Base-by-base conservation (phyloP, 2,888 invertebrate species). In the Tipula lateralis region DNA sequence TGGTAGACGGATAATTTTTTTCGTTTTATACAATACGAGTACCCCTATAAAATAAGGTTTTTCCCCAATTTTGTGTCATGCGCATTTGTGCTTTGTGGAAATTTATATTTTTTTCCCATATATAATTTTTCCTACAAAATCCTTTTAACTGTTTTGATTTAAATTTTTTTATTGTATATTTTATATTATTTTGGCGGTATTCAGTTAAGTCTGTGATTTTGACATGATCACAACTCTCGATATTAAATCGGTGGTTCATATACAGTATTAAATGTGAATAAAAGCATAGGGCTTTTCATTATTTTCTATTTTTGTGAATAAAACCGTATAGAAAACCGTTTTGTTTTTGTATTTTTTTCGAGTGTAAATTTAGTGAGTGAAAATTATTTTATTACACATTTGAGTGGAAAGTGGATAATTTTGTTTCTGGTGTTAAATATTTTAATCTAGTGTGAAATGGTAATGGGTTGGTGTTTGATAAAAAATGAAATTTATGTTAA, bases 81-180 rank as follows among this genome's bases (percentile, higher is more conserved):
- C 66, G 66, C 66, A 66, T 24, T 24, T 66, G n/a, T 19, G 24
- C 13, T 24, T 44, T 19, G 66, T 24, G 66, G 24, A 66, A 24
- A 24, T 24, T 24, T 66, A 3, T 24, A 24, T 24, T 66, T 66
- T 66, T 19, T 66, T n/a, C n/a, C 66, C 66, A 1, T 24, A 44
- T 39, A 24, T 36, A 36, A 36, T 36, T 36, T 36, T 36, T 7
- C 2, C 12, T 36, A n/a, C n/a, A 12, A 36, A 66, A 66, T 66
- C 66, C 66, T 66, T 66, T 66, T 66, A 66, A 66, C 66, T 66
- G 66, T 66, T 66, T 66, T 66, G 66, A 66, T 66, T 66, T 66
- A 66, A 19, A 66, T 66, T 66, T 66, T 44, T 24, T 66, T 66
- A 24, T 66, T 66, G 24, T 66, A 7, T 66, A n/a, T 66, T n/a